Evolutionary conservation across 1,140 invertebrate genomes (phyloP).

Genomic region (Periplaneta americana): DNA sequence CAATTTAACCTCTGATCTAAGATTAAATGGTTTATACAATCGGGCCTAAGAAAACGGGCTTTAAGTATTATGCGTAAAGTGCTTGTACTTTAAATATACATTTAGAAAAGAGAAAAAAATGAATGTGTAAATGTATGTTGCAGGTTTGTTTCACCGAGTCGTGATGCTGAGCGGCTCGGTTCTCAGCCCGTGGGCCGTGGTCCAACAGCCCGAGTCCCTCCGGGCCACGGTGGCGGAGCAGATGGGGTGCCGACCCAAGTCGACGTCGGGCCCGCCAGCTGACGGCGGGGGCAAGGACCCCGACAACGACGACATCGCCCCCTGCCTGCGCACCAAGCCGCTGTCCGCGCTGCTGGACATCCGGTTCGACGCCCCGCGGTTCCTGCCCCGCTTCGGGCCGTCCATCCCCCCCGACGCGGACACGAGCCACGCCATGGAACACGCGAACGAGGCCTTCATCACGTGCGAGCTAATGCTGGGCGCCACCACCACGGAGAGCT

Average conservation of each 20-base stretch:
- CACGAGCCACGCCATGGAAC: constrained; percentile 54
- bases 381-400: constrained; percentile 54
- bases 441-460: constrained; percentile 60
- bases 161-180: constrained; percentile 84
- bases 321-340: constrained; percentile 47
- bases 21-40: too few relatives aligned
- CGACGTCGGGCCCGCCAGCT: constrained; percentile 41
- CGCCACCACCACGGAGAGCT: constrained; percentile 67
- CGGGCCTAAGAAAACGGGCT: too few relatives aligned
- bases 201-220: constrained; percentile 65
- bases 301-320: constrained; percentile 40
- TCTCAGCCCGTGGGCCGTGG: constrained; percentile 74
- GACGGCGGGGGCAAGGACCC: constrained; percentile 37
- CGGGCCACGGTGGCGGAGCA: constrained; percentile 66
- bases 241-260: constrained; percentile 47
- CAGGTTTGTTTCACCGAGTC: constrained; percentile 77
- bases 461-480: constrained; percentile 62
- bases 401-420: constrained; percentile 55
- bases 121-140: constrained; percentile 18
- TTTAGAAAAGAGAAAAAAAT: too few relatives aligned
- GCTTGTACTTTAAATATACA: too few relatives aligned
- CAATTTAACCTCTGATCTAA: too few relatives aligned
- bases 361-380: constrained; percentile 47
- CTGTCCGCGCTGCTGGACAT: constrained; percentile 54
- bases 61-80: too few relatives aligned